Conservation (phyloP, 2,797 vertebrate species). For the Uromys caudimaculatus region DNA sequence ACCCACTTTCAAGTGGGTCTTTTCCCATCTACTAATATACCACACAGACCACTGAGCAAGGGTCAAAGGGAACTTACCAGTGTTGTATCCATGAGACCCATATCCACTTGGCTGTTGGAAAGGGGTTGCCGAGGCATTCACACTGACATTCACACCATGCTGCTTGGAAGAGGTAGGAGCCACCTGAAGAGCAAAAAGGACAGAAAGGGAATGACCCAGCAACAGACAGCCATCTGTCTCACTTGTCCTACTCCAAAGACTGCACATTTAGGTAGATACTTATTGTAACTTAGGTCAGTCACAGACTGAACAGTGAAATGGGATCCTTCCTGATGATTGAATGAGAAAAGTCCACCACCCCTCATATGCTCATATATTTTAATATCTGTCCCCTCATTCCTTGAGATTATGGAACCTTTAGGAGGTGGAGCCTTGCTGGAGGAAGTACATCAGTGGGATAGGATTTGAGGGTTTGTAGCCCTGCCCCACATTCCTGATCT, state of each 20-base stretch:
- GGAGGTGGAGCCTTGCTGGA: not conserved
- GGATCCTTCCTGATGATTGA: not conserved
- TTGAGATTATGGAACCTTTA: not conserved
- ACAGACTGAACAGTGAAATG: constrained; percentile 10
- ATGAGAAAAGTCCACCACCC: not conserved
- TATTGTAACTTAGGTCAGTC: not conserved
- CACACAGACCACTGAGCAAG: constrained; percentile 11
- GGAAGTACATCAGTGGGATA: not conserved
- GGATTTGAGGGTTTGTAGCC: not conserved
- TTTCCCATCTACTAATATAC: constrained; percentile 28
- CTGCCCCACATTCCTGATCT: not conserved
- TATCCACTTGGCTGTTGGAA: constrained; percentile 99
- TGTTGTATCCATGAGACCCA: constrained; percentile 97
- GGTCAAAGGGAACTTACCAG: constrained; percentile 90
- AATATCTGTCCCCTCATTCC: not conserved
- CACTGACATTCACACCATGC: constrained; percentile 97
- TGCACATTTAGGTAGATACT: not conserved
- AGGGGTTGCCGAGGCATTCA: constrained; percentile 95
- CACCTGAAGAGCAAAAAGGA: constrained; percentile 88
- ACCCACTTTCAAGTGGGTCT: not conserved
- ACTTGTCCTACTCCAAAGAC: not conserved
- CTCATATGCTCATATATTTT: not conserved
- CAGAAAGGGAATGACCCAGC: constrained; percentile 23
- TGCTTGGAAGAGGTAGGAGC: constrained; percentile 99
- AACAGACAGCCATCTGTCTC: not conserved